Evolutionary conservation across 2,797 vertebrate species (phyloP).

Genomic region (Pseudomugil gertrudae): DNA sequence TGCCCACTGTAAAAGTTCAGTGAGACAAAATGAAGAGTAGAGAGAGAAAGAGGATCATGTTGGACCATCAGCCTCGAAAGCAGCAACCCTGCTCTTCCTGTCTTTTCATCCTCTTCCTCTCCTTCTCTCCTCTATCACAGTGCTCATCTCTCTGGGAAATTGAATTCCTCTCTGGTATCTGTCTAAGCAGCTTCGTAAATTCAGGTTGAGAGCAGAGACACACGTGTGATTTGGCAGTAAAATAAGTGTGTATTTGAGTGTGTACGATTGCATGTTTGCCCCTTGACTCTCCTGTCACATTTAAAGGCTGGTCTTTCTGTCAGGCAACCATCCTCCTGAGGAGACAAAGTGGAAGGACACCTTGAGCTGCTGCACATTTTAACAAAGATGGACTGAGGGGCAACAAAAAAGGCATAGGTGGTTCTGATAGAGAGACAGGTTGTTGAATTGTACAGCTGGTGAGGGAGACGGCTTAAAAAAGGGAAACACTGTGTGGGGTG

Average conservation of each 20-base stretch:
- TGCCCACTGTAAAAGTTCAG: constrained; percentile 17
- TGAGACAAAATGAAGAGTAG: constrained; percentile 18
- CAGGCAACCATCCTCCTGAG: constrained; percentile 32
- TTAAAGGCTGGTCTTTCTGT: constrained; percentile 51
- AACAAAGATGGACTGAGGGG: constrained; percentile 52
- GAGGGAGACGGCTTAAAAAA: constrained; percentile 33
- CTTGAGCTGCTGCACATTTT: constrained; percentile 56
- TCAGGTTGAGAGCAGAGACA: constrained; percentile 2
- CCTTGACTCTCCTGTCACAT: constrained; percentile 49
- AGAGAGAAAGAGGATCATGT: constrained; percentile 29
- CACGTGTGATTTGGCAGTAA: neutral
- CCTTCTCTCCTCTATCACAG: constrained; percentile 48
- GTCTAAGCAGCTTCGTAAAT: constrained; percentile 57
- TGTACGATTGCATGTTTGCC: neutral
- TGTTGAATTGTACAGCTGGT: constrained; percentile 21
- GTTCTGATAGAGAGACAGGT: constrained; percentile 41
- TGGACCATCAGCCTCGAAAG: constrained; percentile 44
- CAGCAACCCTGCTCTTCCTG: constrained; percentile 37
- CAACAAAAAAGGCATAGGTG: constrained; percentile 16
- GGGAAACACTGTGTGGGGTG: constrained; percentile 15
- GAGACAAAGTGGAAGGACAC: constrained; percentile 39
- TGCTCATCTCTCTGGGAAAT: constrained; percentile 68
- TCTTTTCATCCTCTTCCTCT: constrained; percentile 44
- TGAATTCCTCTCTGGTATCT: constrained; percentile 68
- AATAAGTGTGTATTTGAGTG: constrained; percentile 22